Percentiles rank a stretch among this genome's conserved stretches.
These are phyloP conservation scores for roundworm (Caenorhabditis elegans) DNA, from an alignment of 1,140 invertebrate species.

Conservation along the genomic window DNA sequence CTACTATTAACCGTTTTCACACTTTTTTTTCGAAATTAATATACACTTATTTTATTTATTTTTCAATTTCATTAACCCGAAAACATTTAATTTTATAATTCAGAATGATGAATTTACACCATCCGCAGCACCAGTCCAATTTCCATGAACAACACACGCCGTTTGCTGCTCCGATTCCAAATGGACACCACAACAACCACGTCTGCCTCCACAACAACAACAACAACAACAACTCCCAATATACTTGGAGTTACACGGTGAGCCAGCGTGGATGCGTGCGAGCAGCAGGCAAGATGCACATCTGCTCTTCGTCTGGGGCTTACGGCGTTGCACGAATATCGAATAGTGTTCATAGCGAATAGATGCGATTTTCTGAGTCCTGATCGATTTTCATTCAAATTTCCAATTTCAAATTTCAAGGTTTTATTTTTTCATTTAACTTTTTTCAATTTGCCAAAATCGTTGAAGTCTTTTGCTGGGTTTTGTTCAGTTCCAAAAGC, in stretches of 20 bases:
- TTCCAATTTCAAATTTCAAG: too few relatives aligned
- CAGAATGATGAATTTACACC: not conserved
- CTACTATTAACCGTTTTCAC: not conserved
- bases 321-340: too few relatives aligned
- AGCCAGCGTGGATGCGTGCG: not conserved
- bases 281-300: not conserved
- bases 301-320: not conserved
- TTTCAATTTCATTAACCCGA: not conserved
- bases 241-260: slow-evolving; percentile 8
- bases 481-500: too few relatives aligned
- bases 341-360: too few relatives aligned
- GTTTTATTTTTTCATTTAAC: too few relatives aligned
- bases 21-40: not conserved
- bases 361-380: too few relatives aligned
- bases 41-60: too few relatives aligned
- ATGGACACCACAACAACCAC: not conserved
- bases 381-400: too few relatives aligned
- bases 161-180: not conserved
- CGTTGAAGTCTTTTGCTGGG: too few relatives aligned
- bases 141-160: not conserved
- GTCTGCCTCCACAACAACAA: not conserved
- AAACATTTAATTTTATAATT: not conserved
- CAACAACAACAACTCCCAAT: slow-evolving; percentile 6
- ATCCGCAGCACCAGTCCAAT: not conserved
- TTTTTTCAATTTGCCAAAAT: too few relatives aligned